These are phyloP conservation scores for Temnothorax longispinosus DNA, from an alignment of 1,140 invertebrate genomes.

Conservation along the genomic window DNA sequence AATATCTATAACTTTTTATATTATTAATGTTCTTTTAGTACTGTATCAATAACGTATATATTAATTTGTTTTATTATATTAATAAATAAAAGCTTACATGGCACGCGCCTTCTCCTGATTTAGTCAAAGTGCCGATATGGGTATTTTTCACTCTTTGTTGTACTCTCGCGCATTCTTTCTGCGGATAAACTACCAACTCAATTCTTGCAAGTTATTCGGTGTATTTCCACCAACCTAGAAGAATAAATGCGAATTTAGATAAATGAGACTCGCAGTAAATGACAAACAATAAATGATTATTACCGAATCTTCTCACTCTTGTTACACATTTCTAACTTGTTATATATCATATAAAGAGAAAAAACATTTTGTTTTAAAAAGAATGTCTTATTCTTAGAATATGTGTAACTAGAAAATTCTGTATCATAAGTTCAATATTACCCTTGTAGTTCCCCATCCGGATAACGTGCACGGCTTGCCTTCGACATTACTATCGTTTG, in stretches of 20 bases:
- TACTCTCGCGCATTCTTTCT: background rate
- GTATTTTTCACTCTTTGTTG: background rate
- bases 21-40: no score
- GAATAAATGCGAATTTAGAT: background rate
- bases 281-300: background rate
- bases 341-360: background rate
- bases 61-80: background rate
- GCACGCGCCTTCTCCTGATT: constrained; percentile 86
- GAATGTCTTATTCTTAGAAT: background rate
- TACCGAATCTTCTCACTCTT: background rate
- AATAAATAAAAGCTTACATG: constrained; percentile 81
- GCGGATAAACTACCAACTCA: constrained; percentile 23
- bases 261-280: background rate
- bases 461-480: constrained; percentile 66
- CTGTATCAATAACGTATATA: background rate
- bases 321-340: background rate
- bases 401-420: no score
- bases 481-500: background rate
- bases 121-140: constrained; percentile 87
- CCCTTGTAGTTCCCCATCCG: constrained; percentile 80
- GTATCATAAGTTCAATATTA: background rate
- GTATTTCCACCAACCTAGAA: constrained; percentile 28
- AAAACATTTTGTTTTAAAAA: background rate
- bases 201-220: constrained; percentile 66
- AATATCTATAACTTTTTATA: no score